Conservation (phyloP, 2,888 invertebrate genomes). For the Meta bourneti region DNA sequence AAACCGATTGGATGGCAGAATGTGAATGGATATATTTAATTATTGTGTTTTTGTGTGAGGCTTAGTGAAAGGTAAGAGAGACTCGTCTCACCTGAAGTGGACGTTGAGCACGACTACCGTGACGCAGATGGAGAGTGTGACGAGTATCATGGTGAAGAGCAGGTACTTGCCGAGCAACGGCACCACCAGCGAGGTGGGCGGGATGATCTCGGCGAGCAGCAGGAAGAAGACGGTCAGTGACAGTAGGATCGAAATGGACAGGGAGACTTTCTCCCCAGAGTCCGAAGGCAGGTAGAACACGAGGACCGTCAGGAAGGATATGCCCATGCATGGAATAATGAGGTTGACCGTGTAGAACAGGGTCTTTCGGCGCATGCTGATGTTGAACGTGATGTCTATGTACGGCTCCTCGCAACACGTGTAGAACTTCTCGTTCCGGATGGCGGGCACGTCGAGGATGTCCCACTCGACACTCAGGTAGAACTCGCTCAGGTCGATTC, state of each 20-base stretch:
- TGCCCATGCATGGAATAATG: constrained; percentile 94
- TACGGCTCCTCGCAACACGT: constrained; percentile 97
- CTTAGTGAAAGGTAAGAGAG: not conserved
- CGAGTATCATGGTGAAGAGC: constrained; percentile 79
- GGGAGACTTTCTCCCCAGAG: constrained; percentile 96
- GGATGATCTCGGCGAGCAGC: constrained; percentile 80
- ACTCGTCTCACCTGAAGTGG: constrained; percentile 71
- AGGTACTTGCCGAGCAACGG: constrained; percentile 78
- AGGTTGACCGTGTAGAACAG: constrained; percentile 97
- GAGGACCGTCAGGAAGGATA: constrained; percentile 94
- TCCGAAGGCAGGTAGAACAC: constrained; percentile 97
- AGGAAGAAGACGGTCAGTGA: constrained; percentile 83
- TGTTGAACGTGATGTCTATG: constrained; percentile 97
- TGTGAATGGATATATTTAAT: no score
- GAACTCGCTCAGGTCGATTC: constrained; percentile 97
- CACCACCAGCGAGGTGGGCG: constrained; percentile 78
- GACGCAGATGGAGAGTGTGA: constrained; percentile 78
- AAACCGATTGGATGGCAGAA: no score
- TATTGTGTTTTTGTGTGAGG: no score
- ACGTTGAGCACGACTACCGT: constrained; percentile 79
- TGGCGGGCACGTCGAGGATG: constrained; percentile 96
- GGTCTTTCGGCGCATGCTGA: constrained; percentile 96
- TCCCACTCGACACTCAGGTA: constrained; percentile 99
- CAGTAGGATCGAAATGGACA: constrained; percentile 86
- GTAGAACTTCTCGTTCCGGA: constrained; percentile 94